Percentiles rank a stretch among this genome's conserved stretches.
These are phyloP conservation scores for Steatornis caripensis DNA, from an alignment of 2,113 vertebrate genomes.

Conservation along the genomic window DNA sequence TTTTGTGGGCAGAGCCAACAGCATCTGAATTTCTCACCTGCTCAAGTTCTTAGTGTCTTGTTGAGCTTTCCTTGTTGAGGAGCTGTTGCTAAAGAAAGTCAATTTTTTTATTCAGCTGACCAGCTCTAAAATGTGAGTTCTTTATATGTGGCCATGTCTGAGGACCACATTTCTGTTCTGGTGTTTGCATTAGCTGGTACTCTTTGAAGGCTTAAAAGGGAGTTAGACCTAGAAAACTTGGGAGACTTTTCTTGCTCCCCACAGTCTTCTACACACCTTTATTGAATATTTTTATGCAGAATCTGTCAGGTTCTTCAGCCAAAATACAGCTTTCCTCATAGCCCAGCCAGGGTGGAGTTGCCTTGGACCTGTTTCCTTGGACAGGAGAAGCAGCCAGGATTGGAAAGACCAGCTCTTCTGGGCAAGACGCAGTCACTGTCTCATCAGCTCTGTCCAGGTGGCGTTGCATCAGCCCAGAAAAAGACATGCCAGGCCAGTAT, in stretches of 20 bases:
- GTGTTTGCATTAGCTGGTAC: background rate
- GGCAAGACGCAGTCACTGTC: background rate
- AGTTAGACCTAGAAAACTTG: background rate
- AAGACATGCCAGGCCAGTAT: background rate
- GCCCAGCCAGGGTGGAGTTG: constrained; percentile 2
- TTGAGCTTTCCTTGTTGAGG: background rate
- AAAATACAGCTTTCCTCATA: background rate
- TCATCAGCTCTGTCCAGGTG: background rate
- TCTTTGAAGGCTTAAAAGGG: background rate
- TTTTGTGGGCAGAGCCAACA: background rate
- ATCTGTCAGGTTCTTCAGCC: background rate
- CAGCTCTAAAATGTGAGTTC: background rate
- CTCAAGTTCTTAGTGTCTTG: background rate
- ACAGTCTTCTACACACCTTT: background rate
- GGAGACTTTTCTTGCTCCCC: background rate
- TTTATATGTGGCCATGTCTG: background rate
- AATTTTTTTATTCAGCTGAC: background rate
- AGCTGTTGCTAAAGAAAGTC: background rate
- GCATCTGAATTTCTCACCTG: background rate
- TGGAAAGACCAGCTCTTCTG: background rate
- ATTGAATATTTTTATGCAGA: background rate
- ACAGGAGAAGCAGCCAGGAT: background rate
- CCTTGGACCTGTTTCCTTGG: background rate
- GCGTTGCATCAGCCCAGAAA: constrained; percentile 3
- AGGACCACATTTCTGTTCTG: background rate